Evolutionary conservation across 2,113 vertebrate genomes (phyloP), one percentile per base, ranked within the genome.

Genomic region (Struthio camelus): DNA sequence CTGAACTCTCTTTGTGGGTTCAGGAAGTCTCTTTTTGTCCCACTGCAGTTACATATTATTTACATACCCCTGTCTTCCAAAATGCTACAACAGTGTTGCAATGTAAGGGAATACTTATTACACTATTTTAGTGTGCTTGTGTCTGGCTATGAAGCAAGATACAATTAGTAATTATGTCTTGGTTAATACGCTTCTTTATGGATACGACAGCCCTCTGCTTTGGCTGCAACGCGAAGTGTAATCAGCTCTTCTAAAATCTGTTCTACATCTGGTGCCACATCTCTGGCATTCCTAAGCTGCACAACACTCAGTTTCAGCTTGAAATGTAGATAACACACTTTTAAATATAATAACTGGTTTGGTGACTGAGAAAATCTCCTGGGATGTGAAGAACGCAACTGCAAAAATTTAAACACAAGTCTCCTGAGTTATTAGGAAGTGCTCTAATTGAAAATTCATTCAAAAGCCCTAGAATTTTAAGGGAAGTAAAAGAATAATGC

Each of bases 201-300:
- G 22, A 11, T 27, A 9, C 1, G 67, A 27, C 4, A 76, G 5
- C 4, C 2, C 6, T 30, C 40, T 19, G 2, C 40, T 75, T 32
- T 59, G 46, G 3, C 9, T 54, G 44, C 15, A 36, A 30, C 17
- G 36, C 2, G 64, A 17, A 67, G 46, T 46, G 3, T 8, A 53
- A 32, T 67, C 11, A 9, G 34, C 16, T 59, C 20, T 76, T 62
- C 17, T n/a, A 3, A n/a, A 59, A 46, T 8, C 32, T 85, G 1
- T 8, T 70, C 14, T 75, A 15, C 13, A 1, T 61, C 44, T 67
- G 8, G 8, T 87, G 25, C 13, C 0, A 0, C 20, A 5, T 15
- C 7, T 85, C 48, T 69, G n/a, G 5, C 19, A 59, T 13, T 86
- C 6, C 4, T 25, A 77, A 77, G 32, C 2, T 80, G 11, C 32